Evolutionary conservation across 1,140 invertebrate species (phyloP).

Genomic region (Trichonephila clavata): DNA sequence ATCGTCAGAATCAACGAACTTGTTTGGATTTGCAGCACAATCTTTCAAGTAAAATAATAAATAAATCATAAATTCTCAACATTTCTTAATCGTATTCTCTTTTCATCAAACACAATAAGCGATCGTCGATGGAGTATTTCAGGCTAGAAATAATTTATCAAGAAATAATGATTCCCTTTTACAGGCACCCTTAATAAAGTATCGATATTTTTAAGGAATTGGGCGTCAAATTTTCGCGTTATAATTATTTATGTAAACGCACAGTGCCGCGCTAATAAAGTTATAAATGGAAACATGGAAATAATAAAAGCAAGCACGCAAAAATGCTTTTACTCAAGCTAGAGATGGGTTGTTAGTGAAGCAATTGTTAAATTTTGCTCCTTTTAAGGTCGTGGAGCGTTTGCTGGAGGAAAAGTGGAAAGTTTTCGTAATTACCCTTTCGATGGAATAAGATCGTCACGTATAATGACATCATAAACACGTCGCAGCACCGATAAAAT

Average conservation of each 20-base stretch:
- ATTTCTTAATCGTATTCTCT: background rate
- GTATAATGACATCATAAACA: slow-evolving; percentile 67
- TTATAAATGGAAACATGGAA: slow-evolving; percentile 51
- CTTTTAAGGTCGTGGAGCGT: slow-evolving; percentile 6
- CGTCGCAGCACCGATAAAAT: slow-evolving; percentile 17
- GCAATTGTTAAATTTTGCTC: slow-evolving; percentile 47
- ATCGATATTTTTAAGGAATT: background rate
- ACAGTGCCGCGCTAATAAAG: slow-evolving; percentile 40
- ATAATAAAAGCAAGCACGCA: slow-evolving; percentile 38
- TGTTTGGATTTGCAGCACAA: no score
- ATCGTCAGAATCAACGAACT: no score
- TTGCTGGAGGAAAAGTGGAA: slow-evolving; percentile 20
- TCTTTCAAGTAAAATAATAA: no score
- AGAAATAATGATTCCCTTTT: background rate
- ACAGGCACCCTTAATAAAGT: background rate
- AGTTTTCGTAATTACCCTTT: slow-evolving; percentile 63
- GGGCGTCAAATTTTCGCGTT: background rate
- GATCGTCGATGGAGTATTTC: background rate
- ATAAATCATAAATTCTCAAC: background rate
- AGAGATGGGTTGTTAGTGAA: background rate
- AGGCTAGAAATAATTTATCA: background rate
- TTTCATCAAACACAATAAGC: background rate
- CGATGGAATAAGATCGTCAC: slow-evolving; percentile 53
- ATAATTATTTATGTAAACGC: slow-evolving; percentile 25
- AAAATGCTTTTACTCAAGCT: background rate